These are phyloP conservation scores for Didymodactylos carnosus DNA, from an alignment of 2,888 invertebrate species.

Conservation along the genomic window DNA sequence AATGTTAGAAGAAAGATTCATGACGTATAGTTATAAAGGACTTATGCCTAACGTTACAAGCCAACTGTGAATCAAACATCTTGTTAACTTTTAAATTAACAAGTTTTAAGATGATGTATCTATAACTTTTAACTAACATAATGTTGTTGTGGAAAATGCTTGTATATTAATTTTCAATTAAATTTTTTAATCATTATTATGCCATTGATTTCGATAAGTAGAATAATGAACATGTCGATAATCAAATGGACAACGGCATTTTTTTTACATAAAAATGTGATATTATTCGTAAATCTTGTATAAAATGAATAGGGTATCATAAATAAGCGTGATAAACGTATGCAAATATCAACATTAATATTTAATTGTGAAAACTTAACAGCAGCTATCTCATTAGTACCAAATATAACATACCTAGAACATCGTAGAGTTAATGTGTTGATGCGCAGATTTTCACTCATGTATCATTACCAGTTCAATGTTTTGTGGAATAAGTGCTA, in stretches of 20 bases:
- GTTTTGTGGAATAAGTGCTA: slow-evolving; percentile 67
- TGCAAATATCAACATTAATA: slow-evolving; percentile 85
- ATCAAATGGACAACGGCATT: slow-evolving; percentile 93
- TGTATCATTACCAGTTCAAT: slow-evolving; percentile 97
- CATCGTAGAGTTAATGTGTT: too few species aligned
- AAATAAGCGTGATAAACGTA: slow-evolving; percentile 80
- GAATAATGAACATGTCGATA: slow-evolving; percentile 83
- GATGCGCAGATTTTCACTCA: too few species aligned
- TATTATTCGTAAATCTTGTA: too few species aligned
- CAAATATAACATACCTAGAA: slow-evolving; percentile 61
- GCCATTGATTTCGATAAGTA: too few species aligned
- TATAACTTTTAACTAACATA: too few species aligned
- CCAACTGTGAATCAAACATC: too few species aligned
- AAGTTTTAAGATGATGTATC: too few species aligned
- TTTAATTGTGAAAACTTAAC: slow-evolving; percentile 46
- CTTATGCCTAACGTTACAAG: slow-evolving; percentile 96
- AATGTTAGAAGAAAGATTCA: slow-evolving; percentile 93
- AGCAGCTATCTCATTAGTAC: slow-evolving; percentile 82
- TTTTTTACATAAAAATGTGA: too few species aligned
- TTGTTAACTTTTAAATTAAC: too few species aligned
- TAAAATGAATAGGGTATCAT: slow-evolving; percentile 80
- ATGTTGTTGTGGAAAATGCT: slow-evolving; percentile 88
- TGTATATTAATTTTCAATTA: slow-evolving; percentile 77
- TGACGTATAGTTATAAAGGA: slow-evolving; percentile 95
- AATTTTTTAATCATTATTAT: slow-evolving; percentile 43